Evolutionary conservation across 1,140 invertebrate genomes (phyloP).

Genomic region (Drosophila neocordata): DNA sequence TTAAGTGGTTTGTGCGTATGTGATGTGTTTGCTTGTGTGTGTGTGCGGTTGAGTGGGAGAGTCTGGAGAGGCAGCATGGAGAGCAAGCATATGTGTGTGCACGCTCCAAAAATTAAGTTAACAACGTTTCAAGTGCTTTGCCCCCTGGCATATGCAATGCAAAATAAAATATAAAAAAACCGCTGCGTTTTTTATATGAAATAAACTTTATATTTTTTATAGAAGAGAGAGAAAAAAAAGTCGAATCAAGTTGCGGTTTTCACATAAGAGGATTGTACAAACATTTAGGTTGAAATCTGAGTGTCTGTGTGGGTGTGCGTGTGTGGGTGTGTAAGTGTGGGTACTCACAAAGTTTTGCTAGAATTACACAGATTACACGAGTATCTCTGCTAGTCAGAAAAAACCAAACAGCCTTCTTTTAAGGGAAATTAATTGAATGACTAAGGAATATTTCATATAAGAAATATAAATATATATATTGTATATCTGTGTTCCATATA

Average conservation of each 20-base stretch:
- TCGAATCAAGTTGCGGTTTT: slow-evolving; percentile 49
- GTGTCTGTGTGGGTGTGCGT: slow-evolving; percentile 4
- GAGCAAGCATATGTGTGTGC: slow-evolving; percentile 63
- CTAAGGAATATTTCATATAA: no score
- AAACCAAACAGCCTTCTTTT: neutral
- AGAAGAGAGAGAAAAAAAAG: slow-evolving; percentile 32
- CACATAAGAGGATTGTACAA: slow-evolving; percentile 43
- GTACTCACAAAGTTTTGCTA: slow-evolving; percentile 1
- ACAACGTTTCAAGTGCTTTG: slow-evolving; percentile 72
- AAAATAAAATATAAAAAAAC: neutral
- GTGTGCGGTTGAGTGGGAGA: slow-evolving; percentile 48
- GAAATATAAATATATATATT: no score
- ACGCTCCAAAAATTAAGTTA: slow-evolving; percentile 82
- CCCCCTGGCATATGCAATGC: slow-evolving; percentile 54
- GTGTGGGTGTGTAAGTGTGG: neutral
- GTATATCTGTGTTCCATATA: no score
- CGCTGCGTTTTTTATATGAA: slow-evolving; percentile 35
- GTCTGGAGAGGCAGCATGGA: slow-evolving; percentile 29
- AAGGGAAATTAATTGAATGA: neutral
- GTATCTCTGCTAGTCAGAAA: neutral
- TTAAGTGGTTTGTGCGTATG: slow-evolving; percentile 59
- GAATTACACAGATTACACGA: neutral
- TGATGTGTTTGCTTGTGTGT: slow-evolving; percentile 25
- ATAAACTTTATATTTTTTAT: slow-evolving; percentile 54
- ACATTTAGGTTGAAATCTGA: slow-evolving; percentile 21